Conservation (phyloP, 2,113 vertebrate species). For the Nicator chloris region DNA sequence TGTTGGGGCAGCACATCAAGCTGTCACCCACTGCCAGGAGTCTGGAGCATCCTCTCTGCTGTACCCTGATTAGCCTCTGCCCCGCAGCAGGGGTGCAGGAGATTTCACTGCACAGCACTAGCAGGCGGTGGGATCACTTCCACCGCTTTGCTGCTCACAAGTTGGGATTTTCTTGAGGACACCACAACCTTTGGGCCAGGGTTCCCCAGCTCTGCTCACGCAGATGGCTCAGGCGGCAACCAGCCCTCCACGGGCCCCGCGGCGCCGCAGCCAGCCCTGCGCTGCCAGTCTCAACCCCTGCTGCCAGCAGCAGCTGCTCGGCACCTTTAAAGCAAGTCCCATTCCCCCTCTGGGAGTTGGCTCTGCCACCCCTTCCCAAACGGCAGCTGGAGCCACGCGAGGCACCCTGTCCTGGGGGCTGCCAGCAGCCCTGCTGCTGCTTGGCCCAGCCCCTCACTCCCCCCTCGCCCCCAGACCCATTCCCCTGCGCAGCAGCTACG, state of each 20-base stretch:
- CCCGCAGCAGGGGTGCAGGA: not conserved
- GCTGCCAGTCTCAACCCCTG: not conserved
- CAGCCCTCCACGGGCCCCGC: not conserved
- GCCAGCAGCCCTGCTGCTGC: not conserved
- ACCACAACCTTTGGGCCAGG: not conserved
- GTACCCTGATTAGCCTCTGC: not conserved
- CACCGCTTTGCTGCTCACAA: not conserved
- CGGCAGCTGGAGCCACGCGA: not conserved
- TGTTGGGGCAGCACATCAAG: not conserved
- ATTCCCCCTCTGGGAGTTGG: slow-evolving; percentile 2
- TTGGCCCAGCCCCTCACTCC: accelerated
- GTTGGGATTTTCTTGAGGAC: not conserved
- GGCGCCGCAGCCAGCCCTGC: accelerated
- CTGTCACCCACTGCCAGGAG: not conserved
- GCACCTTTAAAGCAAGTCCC: slow-evolving; percentile 3
- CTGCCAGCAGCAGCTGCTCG: slow-evolving; percentile 36
- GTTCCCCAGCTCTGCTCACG: not conserved
- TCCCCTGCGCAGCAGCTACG: accelerated
- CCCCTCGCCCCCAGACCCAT: accelerated
- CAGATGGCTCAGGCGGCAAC: slow-evolving; percentile 2
- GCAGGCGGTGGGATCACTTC: not conserved
- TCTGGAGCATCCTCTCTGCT: slow-evolving; percentile 3
- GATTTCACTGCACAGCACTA: not conserved
- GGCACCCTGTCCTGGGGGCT: not conserved
- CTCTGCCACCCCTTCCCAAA: not conserved